These are phyloP conservation scores for Motacilla tschutschensis DNA, from an alignment of 2,113 vertebrate genomes.

Conservation along the genomic window DNA sequence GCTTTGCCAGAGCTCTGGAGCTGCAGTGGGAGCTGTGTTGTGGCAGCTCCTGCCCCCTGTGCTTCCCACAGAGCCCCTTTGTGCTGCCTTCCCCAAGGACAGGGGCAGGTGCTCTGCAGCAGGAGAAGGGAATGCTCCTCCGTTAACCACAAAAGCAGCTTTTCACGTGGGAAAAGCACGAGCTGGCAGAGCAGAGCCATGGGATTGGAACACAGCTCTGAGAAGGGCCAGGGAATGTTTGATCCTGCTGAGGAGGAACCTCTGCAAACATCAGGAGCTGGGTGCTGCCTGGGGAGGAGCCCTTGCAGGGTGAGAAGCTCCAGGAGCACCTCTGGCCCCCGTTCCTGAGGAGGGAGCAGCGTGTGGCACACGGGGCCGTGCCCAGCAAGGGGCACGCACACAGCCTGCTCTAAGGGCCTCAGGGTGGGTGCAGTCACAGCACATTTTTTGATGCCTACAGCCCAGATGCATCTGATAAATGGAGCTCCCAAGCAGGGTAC, in stretches of 20 bases:
- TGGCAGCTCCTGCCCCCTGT: not conserved
- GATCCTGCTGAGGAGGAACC: not conserved
- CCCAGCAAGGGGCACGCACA: not conserved
- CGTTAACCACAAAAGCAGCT: not conserved
- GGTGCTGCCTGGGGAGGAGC: not conserved
- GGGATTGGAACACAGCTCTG: not conserved
- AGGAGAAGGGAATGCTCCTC: not conserved
- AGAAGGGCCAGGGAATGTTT: not conserved
- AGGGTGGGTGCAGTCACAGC: conserved; percentile 47
- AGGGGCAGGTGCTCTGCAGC: not conserved
- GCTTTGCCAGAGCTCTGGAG: not conserved
- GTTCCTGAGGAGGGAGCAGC: not conserved
- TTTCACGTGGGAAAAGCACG: not conserved
- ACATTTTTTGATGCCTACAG: conserved; percentile 41
- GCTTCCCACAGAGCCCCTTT: not conserved
- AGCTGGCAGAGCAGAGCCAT: not conserved
- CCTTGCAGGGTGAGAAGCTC: not conserved
- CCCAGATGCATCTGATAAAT: conserved; percentile 34
- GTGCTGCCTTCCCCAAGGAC: not conserved
- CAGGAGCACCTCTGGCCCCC: not conserved
- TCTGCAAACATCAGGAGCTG: not conserved
- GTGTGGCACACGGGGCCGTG: not conserved
- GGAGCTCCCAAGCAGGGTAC: conserved; percentile 52
- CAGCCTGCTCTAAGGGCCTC: conserved; percentile 34
- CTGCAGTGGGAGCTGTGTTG: not conserved